These are phyloP conservation scores for Troides oblongomaculatus DNA, from an alignment of 2,888 invertebrate species.

Conservation along the genomic window DNA sequence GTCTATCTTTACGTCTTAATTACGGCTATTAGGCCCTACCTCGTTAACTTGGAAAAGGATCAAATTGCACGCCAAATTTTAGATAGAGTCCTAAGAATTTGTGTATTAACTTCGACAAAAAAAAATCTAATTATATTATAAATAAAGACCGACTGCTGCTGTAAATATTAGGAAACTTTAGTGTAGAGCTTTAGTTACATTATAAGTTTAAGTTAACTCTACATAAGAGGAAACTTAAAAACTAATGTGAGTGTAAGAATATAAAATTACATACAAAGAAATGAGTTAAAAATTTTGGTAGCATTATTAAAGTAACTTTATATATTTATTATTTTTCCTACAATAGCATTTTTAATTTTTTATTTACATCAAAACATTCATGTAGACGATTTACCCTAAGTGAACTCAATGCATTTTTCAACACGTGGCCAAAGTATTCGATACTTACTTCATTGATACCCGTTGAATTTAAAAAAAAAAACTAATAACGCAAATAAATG, in stretches of 20 bases:
- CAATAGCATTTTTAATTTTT: no score
- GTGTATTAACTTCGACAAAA: neutral
- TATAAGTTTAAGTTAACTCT: no score
- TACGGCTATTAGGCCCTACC: constrained; percentile 55
- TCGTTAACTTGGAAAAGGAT: constrained; percentile 36
- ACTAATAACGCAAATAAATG: constrained; percentile 7
- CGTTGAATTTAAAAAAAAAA: neutral
- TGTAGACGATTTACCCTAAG: no score
- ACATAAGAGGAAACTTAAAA: neutral
- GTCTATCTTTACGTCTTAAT: constrained; percentile 74
- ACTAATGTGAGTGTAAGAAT: neutral
- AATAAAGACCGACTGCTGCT: neutral
- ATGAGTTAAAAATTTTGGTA: neutral
- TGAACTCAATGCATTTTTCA: no score
- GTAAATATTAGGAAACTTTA: neutral
- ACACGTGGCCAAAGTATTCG: no score
- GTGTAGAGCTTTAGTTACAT: no score
- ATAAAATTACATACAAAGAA: neutral
- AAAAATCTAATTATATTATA: neutral
- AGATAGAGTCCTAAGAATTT: constrained; percentile 16
- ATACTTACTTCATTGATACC: neutral
- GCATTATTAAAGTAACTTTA: no score
- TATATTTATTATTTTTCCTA: no score
- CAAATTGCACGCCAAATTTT: constrained; percentile 20
- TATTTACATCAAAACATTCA: no score